Evolutionary conservation across 1,140 invertebrate species (phyloP).

Genomic region (Chrysoperla carnea): DNA sequence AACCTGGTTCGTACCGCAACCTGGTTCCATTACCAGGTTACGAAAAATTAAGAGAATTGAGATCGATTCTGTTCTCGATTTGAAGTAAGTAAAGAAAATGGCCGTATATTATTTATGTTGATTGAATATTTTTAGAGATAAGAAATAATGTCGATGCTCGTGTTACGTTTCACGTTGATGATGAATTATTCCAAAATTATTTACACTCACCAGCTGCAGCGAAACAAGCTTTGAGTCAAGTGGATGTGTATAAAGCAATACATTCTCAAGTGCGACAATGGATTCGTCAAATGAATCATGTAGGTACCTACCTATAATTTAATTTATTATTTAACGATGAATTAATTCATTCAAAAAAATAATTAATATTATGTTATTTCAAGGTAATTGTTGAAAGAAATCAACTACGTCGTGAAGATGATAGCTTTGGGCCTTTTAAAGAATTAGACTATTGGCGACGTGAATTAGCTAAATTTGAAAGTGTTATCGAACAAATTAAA

Average conservation of each 20-base stretch:
- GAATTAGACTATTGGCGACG: slow-evolving; percentile 71
- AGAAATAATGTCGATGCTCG: slow-evolving; percentile 35
- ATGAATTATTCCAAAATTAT: slow-evolving; percentile 29
- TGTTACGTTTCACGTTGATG: slow-evolving; percentile 32
- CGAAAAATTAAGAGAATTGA: too few species aligned
- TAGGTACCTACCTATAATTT: slow-evolving; percentile 18
- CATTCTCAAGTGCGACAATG: slow-evolving; percentile 37
- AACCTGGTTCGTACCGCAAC: too few species aligned
- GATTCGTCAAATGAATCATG: slow-evolving; percentile 44
- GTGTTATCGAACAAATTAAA: slow-evolving; percentile 60
- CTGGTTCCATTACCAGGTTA: too few species aligned
- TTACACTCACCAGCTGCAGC: slow-evolving; percentile 22
- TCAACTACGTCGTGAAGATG: slow-evolving; percentile 61
- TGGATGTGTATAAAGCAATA: slow-evolving; percentile 28
- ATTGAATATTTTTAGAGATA: slow-evolving; percentile 31
- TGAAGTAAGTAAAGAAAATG: too few species aligned
- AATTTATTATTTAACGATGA: too few species aligned
- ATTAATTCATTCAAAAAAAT: too few species aligned
- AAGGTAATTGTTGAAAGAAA: slow-evolving; percentile 46
- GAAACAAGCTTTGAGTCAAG: slow-evolving; percentile 26
- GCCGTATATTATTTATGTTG: too few species aligned
- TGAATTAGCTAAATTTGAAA: slow-evolving; percentile 57
- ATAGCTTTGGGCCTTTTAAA: slow-evolving; percentile 58
- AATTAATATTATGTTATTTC: background rate
- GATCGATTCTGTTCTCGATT: too few species aligned